Conservation (phyloP, 2,888 invertebrate species). For the Nomada hirtipes region DNA sequence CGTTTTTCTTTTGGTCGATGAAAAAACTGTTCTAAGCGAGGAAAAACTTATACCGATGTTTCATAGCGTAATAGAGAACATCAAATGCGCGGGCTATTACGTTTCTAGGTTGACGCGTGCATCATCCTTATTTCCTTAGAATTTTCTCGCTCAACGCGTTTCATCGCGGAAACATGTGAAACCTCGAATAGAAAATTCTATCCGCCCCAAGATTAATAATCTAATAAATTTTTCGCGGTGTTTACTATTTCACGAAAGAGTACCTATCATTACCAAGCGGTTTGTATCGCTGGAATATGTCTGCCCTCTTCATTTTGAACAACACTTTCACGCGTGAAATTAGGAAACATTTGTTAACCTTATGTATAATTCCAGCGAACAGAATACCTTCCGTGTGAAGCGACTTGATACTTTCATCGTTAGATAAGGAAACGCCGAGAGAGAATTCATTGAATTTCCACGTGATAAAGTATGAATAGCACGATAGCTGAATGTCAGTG, state of each 20-base stretch:
- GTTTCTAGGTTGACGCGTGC: constrained; percentile 1
- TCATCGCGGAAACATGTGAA: not conserved
- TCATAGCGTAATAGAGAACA: not conserved
- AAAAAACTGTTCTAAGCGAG: not conserved
- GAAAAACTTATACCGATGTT: constrained; percentile 20
- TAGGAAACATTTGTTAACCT: no score
- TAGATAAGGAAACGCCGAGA: not conserved
- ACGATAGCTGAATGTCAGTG: not conserved
- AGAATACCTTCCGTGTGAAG: not conserved
- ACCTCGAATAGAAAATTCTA: not conserved
- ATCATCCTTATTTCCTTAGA: not conserved
- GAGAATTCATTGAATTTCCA: constrained; percentile 14
- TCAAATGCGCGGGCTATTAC: constrained; percentile 1
- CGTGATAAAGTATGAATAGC: not conserved
- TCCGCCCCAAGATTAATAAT: not conserved
- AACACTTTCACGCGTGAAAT: no score
- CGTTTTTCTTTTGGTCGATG: not conserved
- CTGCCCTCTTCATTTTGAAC: no score
- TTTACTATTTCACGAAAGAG: not conserved
- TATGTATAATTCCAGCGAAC: no score
- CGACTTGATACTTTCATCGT: not conserved
- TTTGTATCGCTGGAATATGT: not conserved
- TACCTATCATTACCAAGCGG: not conserved
- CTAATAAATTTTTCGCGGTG: not conserved
- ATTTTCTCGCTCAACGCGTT: constrained; percentile 10